Evolutionary conservation across 2,797 vertebrate genomes (phyloP), one percentile per base, ranked within the genome.

Genomic region (Pantherophis alleghaniensis): DNA sequence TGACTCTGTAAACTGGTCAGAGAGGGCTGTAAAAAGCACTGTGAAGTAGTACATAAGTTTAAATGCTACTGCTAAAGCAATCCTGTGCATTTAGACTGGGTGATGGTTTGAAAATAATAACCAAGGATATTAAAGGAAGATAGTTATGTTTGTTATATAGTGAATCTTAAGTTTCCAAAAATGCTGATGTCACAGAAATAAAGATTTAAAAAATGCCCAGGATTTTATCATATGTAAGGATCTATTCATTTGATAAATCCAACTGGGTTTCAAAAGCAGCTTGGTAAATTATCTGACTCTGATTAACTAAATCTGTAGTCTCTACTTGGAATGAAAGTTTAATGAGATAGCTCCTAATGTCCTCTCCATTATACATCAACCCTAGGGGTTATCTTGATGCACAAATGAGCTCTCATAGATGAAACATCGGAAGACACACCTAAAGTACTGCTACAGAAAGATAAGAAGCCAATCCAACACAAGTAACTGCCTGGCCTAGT

Each of bases 171-270:
- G 22, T 91, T 3, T 69, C 86, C 47, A 32, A 7, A 13, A 6
- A 22, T 32, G 32, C 32, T 11, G 0, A 3, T 2, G 47, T 51
- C n/a, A 16, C 51, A 83, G 24, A n/a, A 0, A 1, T 51, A 5
- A 20, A 69, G 0, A 32, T 61, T 61, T 61, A 10, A 11, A 11
- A 79, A 42, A 42, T 79, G 74, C 4, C 37, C 20, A 42, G 9
- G 18, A 79, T 79, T 79, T 79, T 42, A 79, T 42, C 32, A 42
- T 42, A 79, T 79, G 37, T 24, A 42, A 79, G 37, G 7, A 79
- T 10, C 74, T 42, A 79, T 79, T 79, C 74, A 42, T 79, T 42
- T 79, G 69, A 79, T 79, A 37, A 42, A 22, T 42, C 37, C 74
- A 83, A 4, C 20, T 83, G 10, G 20, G 3, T 47, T 83, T 47